Conservation (phyloP, 1,140 invertebrate genomes). For the Brachionus rubens region DNA sequence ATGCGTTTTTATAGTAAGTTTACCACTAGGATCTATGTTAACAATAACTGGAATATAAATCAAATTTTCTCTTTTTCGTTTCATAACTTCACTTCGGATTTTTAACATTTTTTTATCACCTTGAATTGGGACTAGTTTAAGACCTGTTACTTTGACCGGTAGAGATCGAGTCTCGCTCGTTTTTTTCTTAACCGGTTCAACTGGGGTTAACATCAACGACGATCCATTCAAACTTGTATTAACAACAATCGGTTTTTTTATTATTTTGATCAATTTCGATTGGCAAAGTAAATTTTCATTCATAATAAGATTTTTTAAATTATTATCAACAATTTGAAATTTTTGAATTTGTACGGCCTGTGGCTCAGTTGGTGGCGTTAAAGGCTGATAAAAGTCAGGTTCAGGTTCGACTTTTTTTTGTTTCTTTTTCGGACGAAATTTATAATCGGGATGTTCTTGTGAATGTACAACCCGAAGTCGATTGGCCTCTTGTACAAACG, state of each 20-base stretch:
- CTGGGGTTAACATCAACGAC: too few relatives aligned
- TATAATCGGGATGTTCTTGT: conserved; percentile 83
- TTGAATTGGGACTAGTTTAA: conserved; percentile 21
- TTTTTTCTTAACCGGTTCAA: not conserved
- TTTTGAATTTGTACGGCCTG: not conserved
- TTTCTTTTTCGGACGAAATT: conserved; percentile 78
- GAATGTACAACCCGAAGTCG: conserved; percentile 79
- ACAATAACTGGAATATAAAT: conserved; percentile 14
- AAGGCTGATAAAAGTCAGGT: not conserved
- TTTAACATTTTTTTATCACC: conserved; percentile 12
- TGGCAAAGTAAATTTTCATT: not conserved
- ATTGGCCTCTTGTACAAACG: conserved; percentile 86
- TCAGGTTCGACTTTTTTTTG: conserved; percentile 48
- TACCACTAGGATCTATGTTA: not conserved
- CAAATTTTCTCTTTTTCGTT: conserved; percentile 3
- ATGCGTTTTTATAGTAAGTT: not conserved
- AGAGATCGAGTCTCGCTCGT: not conserved
- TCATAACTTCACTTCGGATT: not conserved
- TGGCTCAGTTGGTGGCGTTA: not conserved
- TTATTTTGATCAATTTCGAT: conserved; percentile 8
- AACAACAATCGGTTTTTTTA: not conserved
- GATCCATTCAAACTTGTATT: not conserved
- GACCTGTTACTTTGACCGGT: not conserved
- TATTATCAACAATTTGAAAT: conserved; percentile 21
- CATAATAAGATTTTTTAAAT: not conserved